These are phyloP conservation scores for Himalopsyche kuldschensis DNA, from an alignment of 2,888 invertebrate genomes.

Conservation along the genomic window DNA sequence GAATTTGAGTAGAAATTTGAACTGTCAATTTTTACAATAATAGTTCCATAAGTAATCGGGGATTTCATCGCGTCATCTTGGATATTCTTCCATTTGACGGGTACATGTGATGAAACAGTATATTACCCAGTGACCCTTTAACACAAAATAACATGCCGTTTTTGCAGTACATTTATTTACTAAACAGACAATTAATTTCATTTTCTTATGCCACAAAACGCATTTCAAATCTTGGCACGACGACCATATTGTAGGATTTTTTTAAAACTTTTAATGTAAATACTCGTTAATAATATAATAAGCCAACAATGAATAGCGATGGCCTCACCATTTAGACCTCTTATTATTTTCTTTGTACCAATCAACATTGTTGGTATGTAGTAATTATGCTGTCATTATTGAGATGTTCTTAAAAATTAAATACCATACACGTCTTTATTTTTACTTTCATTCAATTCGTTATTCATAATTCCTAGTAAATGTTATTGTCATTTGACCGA, in stretches of 20 bases:
- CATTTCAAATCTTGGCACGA: neutral
- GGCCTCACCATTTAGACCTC: neutral
- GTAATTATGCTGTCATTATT: too few relatives aligned
- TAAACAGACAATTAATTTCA: neutral
- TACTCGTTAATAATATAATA: neutral
- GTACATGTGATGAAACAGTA: neutral
- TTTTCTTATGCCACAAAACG: neutral
- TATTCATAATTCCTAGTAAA: too few relatives aligned
- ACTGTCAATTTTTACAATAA: too few relatives aligned
- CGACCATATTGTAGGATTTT: neutral
- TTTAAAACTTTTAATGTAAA: neutral
- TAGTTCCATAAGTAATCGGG: too few relatives aligned
- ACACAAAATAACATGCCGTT: neutral
- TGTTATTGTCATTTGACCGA: too few relatives aligned
- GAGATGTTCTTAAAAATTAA: too few relatives aligned
- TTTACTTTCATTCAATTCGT: too few relatives aligned
- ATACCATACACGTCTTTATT: too few relatives aligned
- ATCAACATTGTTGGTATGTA: neutral
- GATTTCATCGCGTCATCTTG: too few relatives aligned
- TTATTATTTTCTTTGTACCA: neutral
- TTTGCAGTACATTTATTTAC: neutral
- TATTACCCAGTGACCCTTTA: neutral
- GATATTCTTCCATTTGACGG: neutral
- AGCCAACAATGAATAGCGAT: neutral
- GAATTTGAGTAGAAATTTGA: too few relatives aligned